phyloP scores from a whole-genome alignment of 1,140 invertebrate species.

The Adelges cooleyi region DNA sequence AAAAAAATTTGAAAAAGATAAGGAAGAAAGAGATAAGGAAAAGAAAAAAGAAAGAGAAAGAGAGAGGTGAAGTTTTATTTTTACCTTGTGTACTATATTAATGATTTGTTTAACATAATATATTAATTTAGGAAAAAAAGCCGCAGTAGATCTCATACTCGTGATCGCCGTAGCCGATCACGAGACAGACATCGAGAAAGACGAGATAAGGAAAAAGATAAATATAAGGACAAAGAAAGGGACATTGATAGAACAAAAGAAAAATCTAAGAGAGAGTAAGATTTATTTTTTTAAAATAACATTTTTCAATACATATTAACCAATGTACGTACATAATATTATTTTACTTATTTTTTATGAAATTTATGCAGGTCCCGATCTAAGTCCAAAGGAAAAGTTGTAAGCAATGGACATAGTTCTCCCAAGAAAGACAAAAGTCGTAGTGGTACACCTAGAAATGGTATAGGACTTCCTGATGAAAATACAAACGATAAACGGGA shows the following conservation, averaged over 20 bases:
- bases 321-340: no score
- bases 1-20: constrained; percentile 41
- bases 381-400: constrained; percentile 16
- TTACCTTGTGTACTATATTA: no score
- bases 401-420: constrained; percentile 23
- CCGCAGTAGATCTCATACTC: constrained; percentile 36
- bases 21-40: constrained; percentile 40
- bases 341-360: background rate
- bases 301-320: no score
- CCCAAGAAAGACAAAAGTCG: background rate
- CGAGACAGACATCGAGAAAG: constrained; percentile 35
- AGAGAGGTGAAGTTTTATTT: constrained; percentile 39
- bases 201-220: constrained; percentile 36
- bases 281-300: background rate
- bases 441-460: constrained; percentile 13
- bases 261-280: constrained; percentile 33
- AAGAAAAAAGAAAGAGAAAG: constrained; percentile 40
- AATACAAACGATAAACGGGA: background rate
- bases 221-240: constrained; percentile 30
- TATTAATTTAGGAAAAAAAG: constrained; percentile 35
- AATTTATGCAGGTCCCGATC: constrained; percentile 12
- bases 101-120: no score
- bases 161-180: constrained; percentile 35
- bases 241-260: constrained; percentile 34
- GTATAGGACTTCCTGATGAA: background rate